phyloP scores from a whole-genome alignment of 2,113 vertebrate genomes.

The Corythoichthys haematopterus region DNA sequence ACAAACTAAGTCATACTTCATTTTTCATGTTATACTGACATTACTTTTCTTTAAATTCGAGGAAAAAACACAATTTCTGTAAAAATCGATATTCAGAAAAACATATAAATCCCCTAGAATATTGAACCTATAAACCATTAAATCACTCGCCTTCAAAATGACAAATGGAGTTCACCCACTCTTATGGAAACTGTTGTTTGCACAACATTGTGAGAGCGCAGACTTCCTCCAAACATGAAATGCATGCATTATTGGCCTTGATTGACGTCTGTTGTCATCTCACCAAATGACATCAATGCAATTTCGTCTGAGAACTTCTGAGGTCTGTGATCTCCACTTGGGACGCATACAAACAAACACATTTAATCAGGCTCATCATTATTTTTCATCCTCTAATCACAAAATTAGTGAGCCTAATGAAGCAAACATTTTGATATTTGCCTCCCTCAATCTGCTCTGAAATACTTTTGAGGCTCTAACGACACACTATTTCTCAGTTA shows the following conservation, averaged over 20 bases:
- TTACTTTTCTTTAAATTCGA: too few species aligned
- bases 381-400: background rate
- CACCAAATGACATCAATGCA: background rate
- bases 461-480: background rate
- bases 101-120: background rate
- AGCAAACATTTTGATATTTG: constrained; percentile 4
- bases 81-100: background rate
- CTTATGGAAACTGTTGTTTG: background rate
- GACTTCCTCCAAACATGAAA: background rate
- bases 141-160: background rate
- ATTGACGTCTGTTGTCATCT: background rate
- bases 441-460: background rate
- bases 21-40: too few species aligned
- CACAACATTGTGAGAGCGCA: background rate
- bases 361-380: background rate
- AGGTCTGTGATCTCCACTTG: background rate
- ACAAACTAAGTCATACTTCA: too few species aligned
- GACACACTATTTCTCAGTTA: constrained; percentile 2
- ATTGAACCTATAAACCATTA: background rate
- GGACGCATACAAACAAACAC: background rate
- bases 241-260: background rate
- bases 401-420: background rate
- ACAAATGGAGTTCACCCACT: background rate
- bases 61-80: background rate
- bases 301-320: background rate